Evolutionary conservation across 2,797 vertebrate genomes (phyloP).

Genomic region (Tragopan temminckii): DNA sequence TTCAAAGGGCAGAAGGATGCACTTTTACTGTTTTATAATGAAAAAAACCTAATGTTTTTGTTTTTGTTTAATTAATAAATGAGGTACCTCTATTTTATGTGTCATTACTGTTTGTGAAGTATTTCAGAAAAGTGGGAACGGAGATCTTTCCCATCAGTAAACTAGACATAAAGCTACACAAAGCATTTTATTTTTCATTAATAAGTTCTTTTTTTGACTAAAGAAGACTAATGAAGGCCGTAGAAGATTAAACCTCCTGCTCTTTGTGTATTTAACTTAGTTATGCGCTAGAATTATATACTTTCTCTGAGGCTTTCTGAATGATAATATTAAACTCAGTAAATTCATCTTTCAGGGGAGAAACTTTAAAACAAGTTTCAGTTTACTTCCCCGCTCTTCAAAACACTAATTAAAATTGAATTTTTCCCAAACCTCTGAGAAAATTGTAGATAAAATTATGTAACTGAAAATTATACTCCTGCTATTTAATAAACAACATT

Average conservation of each 20-base stretch:
- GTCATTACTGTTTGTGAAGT: not conserved
- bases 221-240: conserved; percentile 12
- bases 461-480: conserved; percentile 54
- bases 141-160: not conserved
- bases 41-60: not conserved
- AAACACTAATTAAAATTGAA: conserved; percentile 53
- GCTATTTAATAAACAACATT: conserved; percentile 48
- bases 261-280: conserved; percentile 12
- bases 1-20: not conserved
- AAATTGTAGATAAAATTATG: conserved; percentile 12
- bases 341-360: not conserved
- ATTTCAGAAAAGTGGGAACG: not conserved
- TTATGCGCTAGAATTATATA: not conserved
- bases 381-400: conserved; percentile 23
- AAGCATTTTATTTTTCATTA: not conserved
- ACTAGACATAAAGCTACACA: not conserved
- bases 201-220: conserved; percentile 28
- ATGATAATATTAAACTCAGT: conserved; percentile 51
- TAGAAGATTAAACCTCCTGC: not conserved
- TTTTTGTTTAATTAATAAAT: not conserved
- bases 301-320: not conserved
- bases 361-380: conserved; percentile 43
- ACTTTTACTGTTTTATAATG: not conserved
- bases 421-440: conserved; percentile 2
- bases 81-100: not conserved